These are phyloP conservation scores for Caenorhabditis brenneri DNA, from an alignment of 1,140 invertebrate genomes.

Conservation along the genomic window DNA sequence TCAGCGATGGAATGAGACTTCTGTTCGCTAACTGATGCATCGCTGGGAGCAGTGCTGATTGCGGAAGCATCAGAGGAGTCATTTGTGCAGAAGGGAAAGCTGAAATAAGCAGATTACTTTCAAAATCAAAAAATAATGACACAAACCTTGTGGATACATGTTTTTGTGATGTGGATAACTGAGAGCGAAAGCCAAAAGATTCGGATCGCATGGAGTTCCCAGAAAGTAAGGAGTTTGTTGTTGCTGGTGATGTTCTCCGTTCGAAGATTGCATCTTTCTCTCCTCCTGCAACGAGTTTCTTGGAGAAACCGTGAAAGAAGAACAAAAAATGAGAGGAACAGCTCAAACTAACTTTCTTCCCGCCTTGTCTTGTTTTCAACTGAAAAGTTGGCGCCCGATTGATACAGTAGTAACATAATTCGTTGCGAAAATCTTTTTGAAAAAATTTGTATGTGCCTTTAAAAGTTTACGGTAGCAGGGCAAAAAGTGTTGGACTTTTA, in stretches of 20 bases:
- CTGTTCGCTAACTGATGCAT: not conserved
- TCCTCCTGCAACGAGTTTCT: not conserved
- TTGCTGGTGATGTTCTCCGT: slow-evolving; percentile 19
- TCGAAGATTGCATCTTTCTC: slow-evolving; percentile 14
- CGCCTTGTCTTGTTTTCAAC: not conserved
- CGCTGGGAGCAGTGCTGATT: not conserved
- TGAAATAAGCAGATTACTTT: not conserved
- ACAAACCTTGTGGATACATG: slow-evolving; percentile 2
- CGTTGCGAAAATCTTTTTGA: not conserved
- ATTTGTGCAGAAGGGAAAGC: not conserved
- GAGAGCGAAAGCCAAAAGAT: not conserved
- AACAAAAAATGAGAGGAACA: not conserved
- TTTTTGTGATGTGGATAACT: slow-evolving; percentile 6
- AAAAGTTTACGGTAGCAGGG: no score
- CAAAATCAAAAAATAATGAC: not conserved
- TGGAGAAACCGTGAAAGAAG: not conserved
- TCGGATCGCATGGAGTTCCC: slow-evolving; percentile 11
- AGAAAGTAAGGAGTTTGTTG: not conserved
- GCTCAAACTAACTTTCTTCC: not conserved
- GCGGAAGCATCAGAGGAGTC: not conserved
- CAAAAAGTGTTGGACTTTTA: no score
- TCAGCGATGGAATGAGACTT: not conserved
- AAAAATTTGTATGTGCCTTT: not conserved
- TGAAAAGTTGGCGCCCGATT: not conserved
- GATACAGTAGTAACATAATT: not conserved